Evolutionary conservation across 2,797 vertebrate genomes (phyloP).

Genomic region (Helostoma temminkii): DNA sequence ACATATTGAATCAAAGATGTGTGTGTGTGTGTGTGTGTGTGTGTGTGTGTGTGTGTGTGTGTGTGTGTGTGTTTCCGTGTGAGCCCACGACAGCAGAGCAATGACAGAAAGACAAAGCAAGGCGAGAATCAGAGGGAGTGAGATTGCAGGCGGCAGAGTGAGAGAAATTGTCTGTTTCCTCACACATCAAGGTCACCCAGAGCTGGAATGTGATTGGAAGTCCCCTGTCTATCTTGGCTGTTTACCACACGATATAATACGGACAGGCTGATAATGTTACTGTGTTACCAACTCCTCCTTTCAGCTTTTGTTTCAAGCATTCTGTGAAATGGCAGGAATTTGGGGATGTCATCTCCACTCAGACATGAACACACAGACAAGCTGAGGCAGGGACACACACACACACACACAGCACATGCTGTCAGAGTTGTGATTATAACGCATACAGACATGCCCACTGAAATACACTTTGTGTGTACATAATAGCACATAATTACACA

Average conservation of each 20-base stretch:
- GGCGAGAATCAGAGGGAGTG: slow-evolving; percentile 34
- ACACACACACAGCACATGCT: slow-evolving; percentile 33
- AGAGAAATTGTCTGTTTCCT: slow-evolving; percentile 61
- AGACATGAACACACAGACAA: slow-evolving; percentile 14
- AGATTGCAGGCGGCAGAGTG: slow-evolving; percentile 43
- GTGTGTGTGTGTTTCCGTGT: slow-evolving; percentile 16
- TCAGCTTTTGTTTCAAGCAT: slow-evolving; percentile 74
- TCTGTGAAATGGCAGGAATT: slow-evolving; percentile 72
- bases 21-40: not conserved
- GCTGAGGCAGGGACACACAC: slow-evolving; percentile 5
- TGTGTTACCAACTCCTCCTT: slow-evolving; percentile 69
- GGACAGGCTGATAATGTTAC: slow-evolving; percentile 73
- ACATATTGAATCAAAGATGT: slow-evolving; percentile 12
- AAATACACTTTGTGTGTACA: slow-evolving; percentile 55
- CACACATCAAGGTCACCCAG: slow-evolving; percentile 69
- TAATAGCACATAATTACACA: slow-evolving; percentile 76
- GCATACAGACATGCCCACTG: slow-evolving; percentile 44
- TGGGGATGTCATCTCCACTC: slow-evolving; percentile 67
- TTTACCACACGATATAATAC: slow-evolving; percentile 65
- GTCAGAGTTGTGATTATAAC: slow-evolving; percentile 65
- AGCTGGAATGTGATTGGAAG: slow-evolving; percentile 68
- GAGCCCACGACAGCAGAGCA: slow-evolving; percentile 34
- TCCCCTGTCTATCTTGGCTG: slow-evolving; percentile 61
- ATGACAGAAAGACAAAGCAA: slow-evolving; percentile 38
- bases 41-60: no score